Evolutionary conservation across 1,140 invertebrate genomes (phyloP).

Genomic region (Drosophila ananassae): DNA sequence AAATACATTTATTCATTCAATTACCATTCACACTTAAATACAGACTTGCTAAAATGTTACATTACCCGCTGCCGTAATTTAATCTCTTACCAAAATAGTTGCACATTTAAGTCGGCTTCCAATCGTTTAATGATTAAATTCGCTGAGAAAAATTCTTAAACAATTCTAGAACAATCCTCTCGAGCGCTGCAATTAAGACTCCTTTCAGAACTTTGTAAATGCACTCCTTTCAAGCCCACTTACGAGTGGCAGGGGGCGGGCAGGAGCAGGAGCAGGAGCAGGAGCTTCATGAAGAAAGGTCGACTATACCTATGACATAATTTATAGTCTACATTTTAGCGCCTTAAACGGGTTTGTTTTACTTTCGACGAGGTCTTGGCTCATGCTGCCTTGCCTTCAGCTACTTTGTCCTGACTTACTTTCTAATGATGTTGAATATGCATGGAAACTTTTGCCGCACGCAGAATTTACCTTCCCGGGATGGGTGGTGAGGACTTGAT

Average conservation of each 20-base stretch:
- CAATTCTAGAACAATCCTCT: constrained; percentile 2
- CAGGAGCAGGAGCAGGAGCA: too few species aligned
- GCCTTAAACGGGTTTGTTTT: constrained; percentile 45
- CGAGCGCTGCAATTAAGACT: constrained; percentile 27
- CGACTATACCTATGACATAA: constrained; percentile 59
- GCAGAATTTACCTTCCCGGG: constrained; percentile 52
- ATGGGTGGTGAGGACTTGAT: constrained; percentile 53
- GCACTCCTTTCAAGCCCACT: constrained; percentile 41
- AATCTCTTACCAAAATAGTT: background rate
- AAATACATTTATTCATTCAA: background rate
- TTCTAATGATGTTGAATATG: constrained; percentile 82
- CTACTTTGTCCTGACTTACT: constrained; percentile 78
- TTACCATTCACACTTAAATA: constrained; percentile 3
- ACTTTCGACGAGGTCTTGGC: constrained; percentile 21
- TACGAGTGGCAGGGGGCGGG: background rate
- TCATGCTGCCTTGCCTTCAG: constrained; percentile 39
- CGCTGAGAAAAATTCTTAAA: background rate
- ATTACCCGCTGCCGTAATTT: background rate
- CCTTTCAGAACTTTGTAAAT: constrained; percentile 41
- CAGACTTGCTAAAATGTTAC: constrained; percentile 3
- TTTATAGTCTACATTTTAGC: constrained; percentile 60
- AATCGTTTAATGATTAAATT: background rate
- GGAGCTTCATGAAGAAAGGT: constrained; percentile 15
- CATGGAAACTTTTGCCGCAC: constrained; percentile 70
- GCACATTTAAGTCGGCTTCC: background rate